Percentiles rank a stretch among this genome's conserved stretches.
Evolutionary conservation across 2,888 invertebrate genomes (phyloP).

Genomic region (Hydrotaea diabolus): DNA sequence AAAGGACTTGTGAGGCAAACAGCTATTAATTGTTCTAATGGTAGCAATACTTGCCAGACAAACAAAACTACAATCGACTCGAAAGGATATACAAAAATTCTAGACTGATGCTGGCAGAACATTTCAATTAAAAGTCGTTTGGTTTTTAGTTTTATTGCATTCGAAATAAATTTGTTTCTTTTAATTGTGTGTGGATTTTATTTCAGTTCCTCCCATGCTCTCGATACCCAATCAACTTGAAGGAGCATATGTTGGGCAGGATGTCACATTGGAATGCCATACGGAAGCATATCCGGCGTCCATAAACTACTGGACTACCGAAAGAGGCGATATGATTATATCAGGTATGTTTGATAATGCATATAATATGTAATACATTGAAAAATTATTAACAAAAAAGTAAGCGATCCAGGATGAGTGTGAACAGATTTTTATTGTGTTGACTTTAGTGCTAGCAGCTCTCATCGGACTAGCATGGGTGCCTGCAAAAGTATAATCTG

Average conservation of each 20-base stretch:
- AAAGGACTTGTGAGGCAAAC: slow-evolving; percentile 20
- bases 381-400: too few relatives aligned
- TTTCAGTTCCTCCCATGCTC: slow-evolving; percentile 94
- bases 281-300: slow-evolving; percentile 96
- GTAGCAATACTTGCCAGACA: not conserved
- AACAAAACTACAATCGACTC: not conserved
- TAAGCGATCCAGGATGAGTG: too few relatives aligned
- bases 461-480: too few relatives aligned
- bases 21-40: slow-evolving; percentile 53
- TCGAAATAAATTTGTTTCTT: slow-evolving; percentile 27
- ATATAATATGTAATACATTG: not conserved
- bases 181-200: not conserved
- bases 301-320: slow-evolving; percentile 97
- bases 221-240: slow-evolving; percentile 96
- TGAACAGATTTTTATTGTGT: too few relatives aligned
- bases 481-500: too few relatives aligned
- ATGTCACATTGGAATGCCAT: slow-evolving; percentile 93
- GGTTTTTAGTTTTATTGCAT: slow-evolving; percentile 38
- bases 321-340: slow-evolving; percentile 95
- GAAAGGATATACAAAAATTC: slow-evolving; percentile 8
- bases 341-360: slow-evolving; percentile 85
- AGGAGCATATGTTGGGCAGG: slow-evolving; percentile 93
- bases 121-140: slow-evolving; percentile 60
- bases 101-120: slow-evolving; percentile 52
- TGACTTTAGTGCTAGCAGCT: too few relatives aligned